Evolutionary conservation across 1,140 invertebrate genomes (phyloP), one percentile per base, ranked within the genome.

Genomic region (Tetragonula clypearis): DNA sequence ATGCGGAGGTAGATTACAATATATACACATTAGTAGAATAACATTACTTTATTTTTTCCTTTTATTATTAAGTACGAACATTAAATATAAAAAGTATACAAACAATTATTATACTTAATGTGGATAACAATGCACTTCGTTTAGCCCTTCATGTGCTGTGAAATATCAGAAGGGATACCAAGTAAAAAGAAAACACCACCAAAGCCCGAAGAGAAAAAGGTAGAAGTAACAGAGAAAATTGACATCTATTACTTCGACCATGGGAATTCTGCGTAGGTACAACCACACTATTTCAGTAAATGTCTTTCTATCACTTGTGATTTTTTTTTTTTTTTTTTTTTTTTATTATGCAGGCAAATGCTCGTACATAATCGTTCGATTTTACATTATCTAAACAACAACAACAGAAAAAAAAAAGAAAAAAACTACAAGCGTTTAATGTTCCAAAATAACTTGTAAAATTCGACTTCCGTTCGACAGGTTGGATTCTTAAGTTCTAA

Each of bases 181-280:
- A 84, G 69, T 21, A 87, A 88, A 21, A 88, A 74, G 9, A 49
- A 65, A 35, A 68, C 66, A 23, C 6, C 55, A 15, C 12, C 30
- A 21, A 87, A 83, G 35, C 8, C 56, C 15, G 78, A 76, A 21
- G 55, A 26, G 23, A 80, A 83, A 71, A 66, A 68, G 12, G 80
- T 62, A 55, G 12, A 91, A 79, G 75, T 81, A 6, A 84, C 93
- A 19, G 94, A 95, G 81, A 94, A 94, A 85, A 95, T 96, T 14
- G 96, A 97, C 82, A 95, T 96, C 66, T 97, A 97, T 92, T 96
- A 96, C 71, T 97, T 97, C 86, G 96, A 97, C 91, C 96, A 97
- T 87, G 96, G 96, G 66, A 96, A 96, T 87, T 95, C 96, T 9
- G 95, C 95, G 93, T 96, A 90, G 82, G 93, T 88, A 75, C 35